phyloP scores from a whole-genome alignment of 2,888 invertebrate genomes.

The Asteroscopus sphinx region DNA sequence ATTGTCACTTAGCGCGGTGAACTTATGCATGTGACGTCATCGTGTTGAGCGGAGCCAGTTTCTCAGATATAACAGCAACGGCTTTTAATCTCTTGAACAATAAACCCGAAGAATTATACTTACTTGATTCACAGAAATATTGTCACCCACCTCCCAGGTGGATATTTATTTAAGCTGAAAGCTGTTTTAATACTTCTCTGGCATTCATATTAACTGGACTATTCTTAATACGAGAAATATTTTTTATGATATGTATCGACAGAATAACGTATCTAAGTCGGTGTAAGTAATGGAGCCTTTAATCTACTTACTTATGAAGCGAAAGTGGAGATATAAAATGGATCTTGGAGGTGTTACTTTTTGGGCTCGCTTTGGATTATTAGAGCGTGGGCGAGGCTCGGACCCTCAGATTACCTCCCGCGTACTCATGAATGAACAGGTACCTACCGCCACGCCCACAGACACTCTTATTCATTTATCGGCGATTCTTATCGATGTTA shows the following conservation, averaged over 20 bases:
- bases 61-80: constrained; percentile 41
- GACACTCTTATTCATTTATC: constrained; percentile 64
- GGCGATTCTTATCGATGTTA: constrained; percentile 59
- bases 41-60: constrained; percentile 53
- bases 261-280: constrained; percentile 13
- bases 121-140: constrained; percentile 57
- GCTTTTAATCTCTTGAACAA: constrained; percentile 57
- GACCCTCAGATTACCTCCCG: constrained; percentile 49
- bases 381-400: constrained; percentile 46
- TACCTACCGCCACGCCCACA: constrained; percentile 64
- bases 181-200: constrained; percentile 9
- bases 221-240: constrained; percentile 1
- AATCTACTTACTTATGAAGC: constrained; percentile 29
- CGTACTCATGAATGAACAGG: constrained; percentile 75
- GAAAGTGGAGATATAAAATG: constrained; percentile 38
- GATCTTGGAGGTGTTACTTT: constrained; percentile 40
- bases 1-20: constrained; percentile 60
- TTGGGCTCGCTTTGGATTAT: constrained; percentile 36
- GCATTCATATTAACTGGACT: constrained; percentile 12
- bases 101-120: constrained; percentile 52
- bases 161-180: constrained; percentile 16
- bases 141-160: constrained; percentile 14
- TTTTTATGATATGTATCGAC: constrained; percentile 11
- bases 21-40: constrained; percentile 66
- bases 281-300: constrained; percentile 13